Base-by-base conservation (phyloP, 2,113 vertebrate species). In the Herpetotheres cachinnans region DNA sequence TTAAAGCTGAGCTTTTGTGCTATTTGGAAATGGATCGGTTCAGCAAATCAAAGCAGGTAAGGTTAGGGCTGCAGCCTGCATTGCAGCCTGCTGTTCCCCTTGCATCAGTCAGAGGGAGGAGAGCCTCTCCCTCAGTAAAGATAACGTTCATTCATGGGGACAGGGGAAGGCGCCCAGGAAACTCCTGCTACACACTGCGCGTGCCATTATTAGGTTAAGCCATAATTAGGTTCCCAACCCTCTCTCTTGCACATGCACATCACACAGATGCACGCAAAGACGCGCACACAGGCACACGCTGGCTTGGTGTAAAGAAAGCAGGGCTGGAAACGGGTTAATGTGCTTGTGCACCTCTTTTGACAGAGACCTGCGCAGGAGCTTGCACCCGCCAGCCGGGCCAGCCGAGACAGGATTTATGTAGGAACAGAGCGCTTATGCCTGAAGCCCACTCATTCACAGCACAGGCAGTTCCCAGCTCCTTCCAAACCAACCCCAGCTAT, bases 341-440 rank as follows among this genome's bases (percentile, higher is more conserved):
- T 11, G 4, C 14, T 9, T 2, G 7, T 42, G 70, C 44, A 49
- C 1, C 4, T 30, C 62, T 17, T 14, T 34, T 21, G 55, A 36
- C 65, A 59, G 49, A 26, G 78, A 24, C 42, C 49, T 24, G 42
- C 1, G 9, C 66, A 42, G 76, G 20, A 54, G 65, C 52, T 30
- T 1, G 44, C 34, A 1, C 4, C 7, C 0, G 1, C 65, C 8
- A 12, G 84, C n/a, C 0, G 0, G 32, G 81, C 54, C 32, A 56
- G 52, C 50, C 0, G 2, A 49, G 77, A 38, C 34, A 40, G 56
- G 63, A 52, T 15, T 77, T 32, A 72, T 34, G 52, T 16, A 17
- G 47, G 49, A 69, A 34, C 49, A 47, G 69, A 1, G 2, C 6
- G 22, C 80, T 76, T 38, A 15, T 3, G 20, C 58, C 71, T 61